Evolutionary conservation across 2,797 vertebrate species (phyloP).

Genomic region (Helostoma temminkii): DNA sequence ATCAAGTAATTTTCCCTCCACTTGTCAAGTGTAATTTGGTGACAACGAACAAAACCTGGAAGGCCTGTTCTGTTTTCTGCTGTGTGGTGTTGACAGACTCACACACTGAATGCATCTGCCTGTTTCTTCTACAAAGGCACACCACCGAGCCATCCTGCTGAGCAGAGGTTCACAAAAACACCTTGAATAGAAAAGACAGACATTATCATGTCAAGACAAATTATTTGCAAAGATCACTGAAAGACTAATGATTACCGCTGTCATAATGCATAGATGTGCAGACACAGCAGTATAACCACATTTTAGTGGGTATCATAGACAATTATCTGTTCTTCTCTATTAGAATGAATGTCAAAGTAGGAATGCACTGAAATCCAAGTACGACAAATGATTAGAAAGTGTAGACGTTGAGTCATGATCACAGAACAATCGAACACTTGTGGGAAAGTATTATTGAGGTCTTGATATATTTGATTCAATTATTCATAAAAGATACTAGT

Average conservation of each 20-base stretch:
- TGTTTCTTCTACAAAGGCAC: constrained; percentile 64
- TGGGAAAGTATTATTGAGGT: constrained; percentile 34
- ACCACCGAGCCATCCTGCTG: constrained; percentile 64
- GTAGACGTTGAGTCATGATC: constrained; percentile 32
- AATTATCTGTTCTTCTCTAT: constrained; percentile 66
- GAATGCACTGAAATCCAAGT: constrained; percentile 54
- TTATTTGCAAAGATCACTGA: constrained; percentile 79
- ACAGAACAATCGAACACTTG: constrained; percentile 53
- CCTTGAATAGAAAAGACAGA: constrained; percentile 78
- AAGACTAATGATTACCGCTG: constrained; percentile 78
- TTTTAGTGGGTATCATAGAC: constrained; percentile 68
- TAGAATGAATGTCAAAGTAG: constrained; percentile 67
- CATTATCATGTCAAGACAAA: constrained; percentile 82
- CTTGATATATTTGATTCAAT: constrained; percentile 33
- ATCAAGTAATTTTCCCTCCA: constrained; percentile 78
- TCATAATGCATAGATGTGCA: constrained; percentile 70
- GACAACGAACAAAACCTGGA: constrained; percentile 74
- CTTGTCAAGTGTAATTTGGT: constrained; percentile 84
- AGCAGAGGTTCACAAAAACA: constrained; percentile 78
- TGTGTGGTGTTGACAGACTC: constrained; percentile 66
- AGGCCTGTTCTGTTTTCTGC: constrained; percentile 59
- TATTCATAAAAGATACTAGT: constrained; percentile 13
- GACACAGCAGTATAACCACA: constrained; percentile 43
- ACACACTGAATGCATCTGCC: constrained; percentile 73
- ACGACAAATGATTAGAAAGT: constrained; percentile 54